phyloP scores from a whole-genome alignment of 2,888 invertebrate species.

The Dilophus febrilis region DNA sequence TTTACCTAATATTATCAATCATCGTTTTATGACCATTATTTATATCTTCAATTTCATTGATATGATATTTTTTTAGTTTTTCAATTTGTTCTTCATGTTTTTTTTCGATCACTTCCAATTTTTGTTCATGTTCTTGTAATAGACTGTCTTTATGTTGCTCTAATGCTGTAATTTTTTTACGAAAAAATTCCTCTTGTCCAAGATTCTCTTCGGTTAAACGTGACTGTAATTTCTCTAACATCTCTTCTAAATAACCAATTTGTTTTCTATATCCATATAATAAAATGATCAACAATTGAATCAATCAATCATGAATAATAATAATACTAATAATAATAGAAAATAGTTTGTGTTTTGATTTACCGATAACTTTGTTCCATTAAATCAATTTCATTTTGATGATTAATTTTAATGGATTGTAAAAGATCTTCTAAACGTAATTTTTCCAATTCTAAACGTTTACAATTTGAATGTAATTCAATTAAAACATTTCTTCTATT shows the following conservation, averaged over 20 bases:
- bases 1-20: slow-evolving; percentile 20
- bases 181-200: slow-evolving; percentile 18
- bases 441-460: slow-evolving; percentile 25
- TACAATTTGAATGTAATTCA: slow-evolving; percentile 18
- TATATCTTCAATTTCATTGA: slow-evolving; percentile 19
- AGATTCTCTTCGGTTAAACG: slow-evolving; percentile 22
- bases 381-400: slow-evolving; percentile 28
- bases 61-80: slow-evolving; percentile 20
- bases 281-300: neutral
- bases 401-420: slow-evolving; percentile 25
- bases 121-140: slow-evolving; percentile 16
- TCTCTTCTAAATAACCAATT: slow-evolving; percentile 23
- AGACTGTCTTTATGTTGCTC: slow-evolving; percentile 17
- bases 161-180: slow-evolving; percentile 17
- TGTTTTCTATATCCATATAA: slow-evolving; percentile 20
- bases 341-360: slow-evolving; percentile 5
- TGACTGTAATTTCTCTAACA: slow-evolving; percentile 20
- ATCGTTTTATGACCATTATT: slow-evolving; percentile 19
- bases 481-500: slow-evolving; percentile 7
- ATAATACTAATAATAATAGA: neutral
- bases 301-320: neutral
- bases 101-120: slow-evolving; percentile 17
- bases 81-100: slow-evolving; percentile 22
- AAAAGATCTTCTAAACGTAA: slow-evolving; percentile 26
- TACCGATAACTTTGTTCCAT: slow-evolving; percentile 28